Percentiles rank a stretch among this genome's conserved stretches.
Conservation (phyloP, 2,113 vertebrate species). For the Enhydra lutris region DNA sequence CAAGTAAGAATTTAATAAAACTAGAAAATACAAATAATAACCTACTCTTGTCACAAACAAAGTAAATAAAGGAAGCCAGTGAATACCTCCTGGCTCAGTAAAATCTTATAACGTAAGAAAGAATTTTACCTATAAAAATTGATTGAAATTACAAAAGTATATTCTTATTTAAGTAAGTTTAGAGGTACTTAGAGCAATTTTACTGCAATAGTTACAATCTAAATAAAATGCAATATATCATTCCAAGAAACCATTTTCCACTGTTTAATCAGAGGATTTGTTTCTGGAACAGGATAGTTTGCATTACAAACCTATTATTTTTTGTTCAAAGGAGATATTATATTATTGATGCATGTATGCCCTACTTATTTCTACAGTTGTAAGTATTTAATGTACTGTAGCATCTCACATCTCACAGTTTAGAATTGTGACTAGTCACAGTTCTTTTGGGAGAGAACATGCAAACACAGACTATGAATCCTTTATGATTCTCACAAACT, state of each 20-base stretch:
- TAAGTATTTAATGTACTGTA: slow-evolving; percentile 13
- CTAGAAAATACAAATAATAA: neutral
- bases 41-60: neutral
- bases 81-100: neutral
- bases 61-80: neutral
- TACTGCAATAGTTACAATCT: neutral
- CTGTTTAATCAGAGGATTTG: neutral
- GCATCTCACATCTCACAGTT: neutral
- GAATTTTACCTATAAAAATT: neutral
- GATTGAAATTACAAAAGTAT: neutral
- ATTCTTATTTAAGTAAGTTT: neutral
- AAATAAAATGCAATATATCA: neutral
- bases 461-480: slow-evolving; percentile 35
- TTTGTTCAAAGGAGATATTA: neutral
- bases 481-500: slow-evolving; percentile 51
- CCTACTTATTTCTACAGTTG: neutral
- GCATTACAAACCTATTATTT: neutral
- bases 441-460: neutral
- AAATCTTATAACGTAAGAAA: neutral
- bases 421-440: neutral
- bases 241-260: neutral
- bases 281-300: neutral
- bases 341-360: neutral
- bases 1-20: neutral
- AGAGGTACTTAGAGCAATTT: neutral